Conservation (phyloP, 2,888 invertebrate genomes). For the Trilocha varians region DNA sequence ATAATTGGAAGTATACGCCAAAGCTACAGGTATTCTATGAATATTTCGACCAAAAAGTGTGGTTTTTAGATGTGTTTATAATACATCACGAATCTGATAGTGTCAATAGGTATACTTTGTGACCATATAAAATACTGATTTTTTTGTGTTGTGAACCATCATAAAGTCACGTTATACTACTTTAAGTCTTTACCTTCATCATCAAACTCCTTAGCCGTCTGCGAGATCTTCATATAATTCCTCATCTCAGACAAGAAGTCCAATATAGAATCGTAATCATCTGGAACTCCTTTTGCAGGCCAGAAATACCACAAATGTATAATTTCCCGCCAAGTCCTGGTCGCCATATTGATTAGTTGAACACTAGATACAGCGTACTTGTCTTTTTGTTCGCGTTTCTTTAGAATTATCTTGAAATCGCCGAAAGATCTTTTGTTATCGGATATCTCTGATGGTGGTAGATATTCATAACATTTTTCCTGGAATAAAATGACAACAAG, state of each 20-base stretch:
- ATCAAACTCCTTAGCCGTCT: constrained; percentile 66
- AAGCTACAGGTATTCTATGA: no score
- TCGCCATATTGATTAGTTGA: constrained; percentile 86
- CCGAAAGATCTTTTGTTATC: constrained; percentile 91
- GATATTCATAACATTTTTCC: constrained; percentile 93
- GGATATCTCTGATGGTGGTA: constrained; percentile 92
- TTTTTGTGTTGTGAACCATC: no score
- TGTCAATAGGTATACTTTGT: no score
- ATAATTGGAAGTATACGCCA: no score
- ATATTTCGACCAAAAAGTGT: no score
- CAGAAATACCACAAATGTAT: constrained; percentile 96
- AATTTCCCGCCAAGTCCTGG: constrained; percentile 88
- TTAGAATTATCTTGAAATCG: constrained; percentile 89
- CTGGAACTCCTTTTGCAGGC: constrained; percentile 91
- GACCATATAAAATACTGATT: no score
- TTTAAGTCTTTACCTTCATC: constrained; percentile 70
- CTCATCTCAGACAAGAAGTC: constrained; percentile 91
- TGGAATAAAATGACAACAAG: no score
- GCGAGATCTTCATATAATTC: constrained; percentile 64
- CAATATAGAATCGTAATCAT: constrained; percentile 86
- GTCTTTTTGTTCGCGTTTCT: constrained; percentile 90
- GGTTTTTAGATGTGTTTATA: no score
- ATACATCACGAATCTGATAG: no score
- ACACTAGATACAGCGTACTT: constrained; percentile 92
- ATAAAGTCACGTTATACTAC: no score